Conservation (phyloP, 2,888 invertebrate genomes). For the Campoplex capitator region DNA sequence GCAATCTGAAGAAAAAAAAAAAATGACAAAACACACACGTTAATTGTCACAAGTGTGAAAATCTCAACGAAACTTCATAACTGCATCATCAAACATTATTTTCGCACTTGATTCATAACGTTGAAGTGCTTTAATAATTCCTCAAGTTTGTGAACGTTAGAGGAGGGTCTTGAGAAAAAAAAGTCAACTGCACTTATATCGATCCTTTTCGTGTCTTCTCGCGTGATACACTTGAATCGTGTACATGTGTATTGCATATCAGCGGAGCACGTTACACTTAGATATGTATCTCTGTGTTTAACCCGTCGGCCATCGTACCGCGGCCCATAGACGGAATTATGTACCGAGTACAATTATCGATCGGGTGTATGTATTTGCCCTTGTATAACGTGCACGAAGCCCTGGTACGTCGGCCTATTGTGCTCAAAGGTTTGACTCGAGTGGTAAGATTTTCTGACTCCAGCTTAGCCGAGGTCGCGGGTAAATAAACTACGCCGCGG, state of each 20-base stretch:
- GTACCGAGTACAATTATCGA: conserved; percentile 54
- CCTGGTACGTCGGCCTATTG: conserved; percentile 11
- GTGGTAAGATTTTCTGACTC: conserved; percentile 26
- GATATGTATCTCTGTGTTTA: neutral
- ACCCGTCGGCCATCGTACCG: neutral
- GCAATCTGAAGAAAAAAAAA: neutral
- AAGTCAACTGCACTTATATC: conserved; percentile 37
- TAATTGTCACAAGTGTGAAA: neutral
- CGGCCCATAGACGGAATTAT: conserved; percentile 18
- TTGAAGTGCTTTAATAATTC: neutral
- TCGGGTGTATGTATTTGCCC: conserved; percentile 39
- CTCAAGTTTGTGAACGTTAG: neutral
- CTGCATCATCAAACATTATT: neutral
- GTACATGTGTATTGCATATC: neutral
- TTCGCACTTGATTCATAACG: neutral
- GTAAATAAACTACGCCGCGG: neutral
- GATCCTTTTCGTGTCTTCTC: conserved; percentile 53
- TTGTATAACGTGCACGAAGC: conserved; percentile 7
- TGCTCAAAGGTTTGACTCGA: conserved; percentile 21
- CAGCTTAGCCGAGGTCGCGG: neutral
- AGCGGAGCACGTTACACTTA: conserved; percentile 8
- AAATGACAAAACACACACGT: neutral
- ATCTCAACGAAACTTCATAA: neutral
- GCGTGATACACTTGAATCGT: conserved; percentile 31
- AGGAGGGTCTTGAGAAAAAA: neutral